phyloP scores from a whole-genome alignment of 1,140 invertebrate species.

The Drosophila sp. region DNA sequence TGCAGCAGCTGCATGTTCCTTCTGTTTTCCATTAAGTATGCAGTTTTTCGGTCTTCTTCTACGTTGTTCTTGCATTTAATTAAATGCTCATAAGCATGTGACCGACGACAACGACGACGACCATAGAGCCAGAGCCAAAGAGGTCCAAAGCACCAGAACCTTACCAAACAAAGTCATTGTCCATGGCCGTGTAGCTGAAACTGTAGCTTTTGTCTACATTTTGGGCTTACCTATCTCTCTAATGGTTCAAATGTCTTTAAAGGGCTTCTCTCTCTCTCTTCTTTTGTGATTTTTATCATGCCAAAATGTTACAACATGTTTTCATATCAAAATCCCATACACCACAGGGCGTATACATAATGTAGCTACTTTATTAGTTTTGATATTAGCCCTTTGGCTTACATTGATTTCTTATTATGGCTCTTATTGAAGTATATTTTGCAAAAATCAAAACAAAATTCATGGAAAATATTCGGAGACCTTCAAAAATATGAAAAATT shows the following conservation, averaged over 20 bases:
- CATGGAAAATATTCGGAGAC: no score
- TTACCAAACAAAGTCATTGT: constrained; percentile 69
- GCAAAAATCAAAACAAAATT: no score
- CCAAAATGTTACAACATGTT: background rate
- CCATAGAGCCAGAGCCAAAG: constrained; percentile 14
- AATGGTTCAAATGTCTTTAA: constrained; percentile 4
- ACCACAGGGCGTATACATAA: constrained; percentile 3
- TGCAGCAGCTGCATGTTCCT: constrained; percentile 23
- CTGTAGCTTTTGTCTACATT: constrained; percentile 4
- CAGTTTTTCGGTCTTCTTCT: constrained; percentile 60
- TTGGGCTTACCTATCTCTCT: background rate
- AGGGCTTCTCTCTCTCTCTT: background rate
- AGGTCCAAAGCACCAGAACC: constrained; percentile 34
- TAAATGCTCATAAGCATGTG: constrained; percentile 81
- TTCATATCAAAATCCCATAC: background rate
- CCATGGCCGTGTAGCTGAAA: constrained; percentile 12
- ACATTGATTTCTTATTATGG: no score
- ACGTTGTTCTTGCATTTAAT: constrained; percentile 79
- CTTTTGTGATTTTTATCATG: constrained; percentile 11
- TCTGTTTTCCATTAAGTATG: constrained; percentile 70
- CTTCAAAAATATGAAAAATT: no score
- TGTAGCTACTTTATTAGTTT: background rate
- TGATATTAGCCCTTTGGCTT: no score
- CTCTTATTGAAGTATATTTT: no score
- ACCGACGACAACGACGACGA: constrained; percentile 30